Percentiles rank a stretch among this genome's conserved stretches.
Evolutionary conservation across 2,797 vertebrate species (phyloP).

Genomic region (Agapornis canus): DNA sequence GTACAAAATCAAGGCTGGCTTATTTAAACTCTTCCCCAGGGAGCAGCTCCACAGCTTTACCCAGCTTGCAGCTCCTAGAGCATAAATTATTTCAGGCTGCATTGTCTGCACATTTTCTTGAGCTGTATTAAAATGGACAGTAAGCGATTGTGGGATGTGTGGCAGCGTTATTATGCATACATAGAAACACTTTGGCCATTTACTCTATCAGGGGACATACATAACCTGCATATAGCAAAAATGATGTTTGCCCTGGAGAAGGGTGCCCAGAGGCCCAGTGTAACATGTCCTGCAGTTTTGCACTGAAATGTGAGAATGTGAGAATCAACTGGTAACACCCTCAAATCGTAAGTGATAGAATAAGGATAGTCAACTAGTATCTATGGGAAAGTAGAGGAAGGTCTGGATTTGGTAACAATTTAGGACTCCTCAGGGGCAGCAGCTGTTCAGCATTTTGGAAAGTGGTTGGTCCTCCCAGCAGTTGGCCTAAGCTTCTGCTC

Average conservation of each 20-base stretch:
- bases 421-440: not conserved
- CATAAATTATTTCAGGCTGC: conserved; percentile 15
- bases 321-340: not conserved
- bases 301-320: not conserved
- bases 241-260: not conserved
- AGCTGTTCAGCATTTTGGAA: not conserved
- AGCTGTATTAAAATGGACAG: not conserved
- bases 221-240: not conserved
- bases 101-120: not conserved
- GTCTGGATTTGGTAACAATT: not conserved
- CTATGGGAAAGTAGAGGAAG: not conserved
- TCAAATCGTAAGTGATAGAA: not conserved
- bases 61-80: not conserved
- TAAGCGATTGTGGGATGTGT: not conserved
- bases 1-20: conserved; percentile 12
- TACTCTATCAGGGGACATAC: not conserved
- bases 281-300: not conserved
- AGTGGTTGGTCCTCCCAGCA: not conserved
- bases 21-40: not conserved
- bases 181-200: not conserved
- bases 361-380: not conserved
- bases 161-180: not conserved
- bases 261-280: not conserved
- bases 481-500: not conserved
- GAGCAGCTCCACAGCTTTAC: not conserved